Conservation (phyloP, 2,113 vertebrate genomes). For the Macheiramphus alcinus region DNA sequence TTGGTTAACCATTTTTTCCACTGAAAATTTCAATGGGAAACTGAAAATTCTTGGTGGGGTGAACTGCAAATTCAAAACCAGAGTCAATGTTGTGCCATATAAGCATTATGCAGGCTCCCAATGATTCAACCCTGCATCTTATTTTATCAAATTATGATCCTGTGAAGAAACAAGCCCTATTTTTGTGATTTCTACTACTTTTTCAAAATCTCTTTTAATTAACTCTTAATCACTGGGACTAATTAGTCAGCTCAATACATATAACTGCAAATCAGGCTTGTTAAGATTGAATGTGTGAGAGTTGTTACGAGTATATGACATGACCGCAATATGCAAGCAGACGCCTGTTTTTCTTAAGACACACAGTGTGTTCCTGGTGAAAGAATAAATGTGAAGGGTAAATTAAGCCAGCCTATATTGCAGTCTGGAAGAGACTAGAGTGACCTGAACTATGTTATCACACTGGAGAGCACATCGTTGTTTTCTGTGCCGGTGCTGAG, state of each 20-base stretch:
- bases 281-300: accelerated
- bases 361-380: not conserved
- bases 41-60: not conserved
- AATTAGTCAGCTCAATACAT: not conserved
- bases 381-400: not conserved
- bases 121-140: not conserved
- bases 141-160: not conserved
- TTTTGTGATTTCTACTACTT: not conserved
- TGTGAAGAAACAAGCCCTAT: not conserved
- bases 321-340: not conserved
- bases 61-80: not conserved
- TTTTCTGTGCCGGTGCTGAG: not conserved
- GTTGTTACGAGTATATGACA: not conserved
- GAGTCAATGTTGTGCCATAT: not conserved
- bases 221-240: not conserved
- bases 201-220: not conserved
- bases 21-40: not conserved
- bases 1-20: not conserved
- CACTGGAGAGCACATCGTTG: not conserved
- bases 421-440: not conserved
- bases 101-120: not conserved
- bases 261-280: not conserved
- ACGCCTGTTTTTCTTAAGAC: not conserved
- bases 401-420: not conserved
- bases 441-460: not conserved